Base-by-base conservation (phyloP, 2,888 invertebrate genomes). In the Timema cristinae region DNA sequence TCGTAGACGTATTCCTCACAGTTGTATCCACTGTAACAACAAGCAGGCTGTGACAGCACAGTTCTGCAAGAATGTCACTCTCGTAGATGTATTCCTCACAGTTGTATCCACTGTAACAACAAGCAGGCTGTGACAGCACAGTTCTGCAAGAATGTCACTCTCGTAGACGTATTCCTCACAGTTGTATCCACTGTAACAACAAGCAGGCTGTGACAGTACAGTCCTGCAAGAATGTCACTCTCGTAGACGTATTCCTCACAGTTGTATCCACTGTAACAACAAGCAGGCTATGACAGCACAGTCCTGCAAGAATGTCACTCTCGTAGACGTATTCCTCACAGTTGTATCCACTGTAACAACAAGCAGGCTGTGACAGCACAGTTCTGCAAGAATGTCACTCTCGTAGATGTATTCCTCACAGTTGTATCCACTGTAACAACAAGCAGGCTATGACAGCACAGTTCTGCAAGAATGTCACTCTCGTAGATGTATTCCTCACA, bases 1-100 rank as follows among this genome's bases (percentile, higher is more conserved):
- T 99, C 99, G 79, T 92, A 91, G 82, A 98, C 99, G 81, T 99
- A 98, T 83, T 99, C 99, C 80, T 95, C 94, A 83, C 98, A 99
- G 77, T 94, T 96, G 85, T 99, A 99, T 0, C 98, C 98, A 81
- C 96, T 95, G 83, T 8, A 85, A 81, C 71, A 68, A n/a, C 16
- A 54, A 71, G 16, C 71, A 67, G 32, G 32, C 32, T 32, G 32
- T 32, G 32, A 32, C 32, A 32, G 32, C 32, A 32, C 32, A 32
- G 32, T 32, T 32, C 32, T 32, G 32, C 32, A 32, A 32, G 32
- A 32, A 32, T 99, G 82, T 99, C 99, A 71, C 92, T 88, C 82
- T 99, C 99, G 79, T 92, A 91, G 82, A 98, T 99, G 81, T 99
- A 98, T 83, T 99, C 99, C 80, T 95, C 94, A 83, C 98, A 99